Base-by-base conservation (phyloP, 2,888 invertebrate species). In the Eumacrocentrus americanus region DNA sequence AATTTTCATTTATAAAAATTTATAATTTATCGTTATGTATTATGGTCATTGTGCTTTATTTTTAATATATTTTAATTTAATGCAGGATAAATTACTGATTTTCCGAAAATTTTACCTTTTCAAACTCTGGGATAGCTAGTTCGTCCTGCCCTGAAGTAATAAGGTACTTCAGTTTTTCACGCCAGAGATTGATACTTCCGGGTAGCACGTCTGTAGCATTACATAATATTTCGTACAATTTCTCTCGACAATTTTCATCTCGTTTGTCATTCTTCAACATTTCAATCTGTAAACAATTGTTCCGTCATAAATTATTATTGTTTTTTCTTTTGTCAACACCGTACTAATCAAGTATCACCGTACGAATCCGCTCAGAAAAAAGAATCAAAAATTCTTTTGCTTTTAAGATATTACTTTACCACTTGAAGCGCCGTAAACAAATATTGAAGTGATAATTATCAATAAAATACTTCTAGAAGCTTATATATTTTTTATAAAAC, bases 171-270 rank as follows among this genome's bases (percentile, higher is more conserved):
- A 87, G 68, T 63, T 83, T 82, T 2, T 83, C 73, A 64, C 84
- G 82, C 84, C 87, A 87, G 16, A 86, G 76, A 67, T 81, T 81
- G 12, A 82, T 72, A 44, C 84, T 84, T 4, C 79, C 71, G 1
- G 83, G 81, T 54, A 82, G 70, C 12, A 75, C 75, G 50, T 82
- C 79, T 5, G 85, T 82, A 1, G 84, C 85, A 67, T 79, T 81
- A 7, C 67, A 70, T 2, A 85, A 62, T 35, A 81, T 72, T 63
- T 78, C 71, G 29, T 72, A 70, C 20, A 81, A 63, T 58, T 79
- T 79, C 20, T 71, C 71, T 56, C 73, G 61, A 12, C 63, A 34
- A 61, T 56, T 64, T 58, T 75, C 71, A 40, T 58, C 66, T 25
- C 73, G 68, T 35, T 67, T 67, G 18, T 75, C 73, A 50, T 53